phyloP scores from a whole-genome alignment of 2,797 vertebrate genomes.

The Dipus sagitta region DNA sequence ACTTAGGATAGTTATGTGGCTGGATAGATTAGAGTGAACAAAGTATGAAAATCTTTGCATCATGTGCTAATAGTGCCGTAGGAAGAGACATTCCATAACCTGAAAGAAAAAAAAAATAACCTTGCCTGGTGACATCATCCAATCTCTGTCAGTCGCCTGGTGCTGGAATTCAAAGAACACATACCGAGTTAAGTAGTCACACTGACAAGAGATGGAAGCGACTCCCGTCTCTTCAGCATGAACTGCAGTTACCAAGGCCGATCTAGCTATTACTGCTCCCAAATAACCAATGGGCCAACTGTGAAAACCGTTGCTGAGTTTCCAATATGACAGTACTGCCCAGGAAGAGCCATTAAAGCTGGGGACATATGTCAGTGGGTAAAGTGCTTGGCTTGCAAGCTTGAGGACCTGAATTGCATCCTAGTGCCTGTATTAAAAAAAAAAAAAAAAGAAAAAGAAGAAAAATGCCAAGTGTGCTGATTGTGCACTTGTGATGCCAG shows the following conservation, averaged over 20 bases:
- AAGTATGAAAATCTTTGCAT: background rate
- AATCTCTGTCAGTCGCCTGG: background rate
- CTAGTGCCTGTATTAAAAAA: no score
- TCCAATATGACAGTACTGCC: background rate
- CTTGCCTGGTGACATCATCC: background rate
- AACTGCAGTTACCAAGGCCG: background rate
- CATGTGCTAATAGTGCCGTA: background rate
- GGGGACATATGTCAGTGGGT: no score
- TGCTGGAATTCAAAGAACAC: background rate
- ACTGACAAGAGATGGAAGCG: background rate
- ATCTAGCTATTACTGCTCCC: background rate
- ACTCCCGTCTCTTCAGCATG: accelerated
- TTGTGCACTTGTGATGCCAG: no score
- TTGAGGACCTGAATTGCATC: no score
- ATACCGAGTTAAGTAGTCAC: background rate
- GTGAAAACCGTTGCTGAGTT: background rate
- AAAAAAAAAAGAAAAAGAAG: no score
- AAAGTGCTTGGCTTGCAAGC: no score
- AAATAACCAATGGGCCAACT: background rate
- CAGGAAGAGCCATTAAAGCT: background rate
- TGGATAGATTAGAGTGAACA: background rate
- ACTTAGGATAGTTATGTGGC: background rate
- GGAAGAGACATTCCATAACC: background rate
- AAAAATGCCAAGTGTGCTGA: no score
- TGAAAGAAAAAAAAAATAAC: background rate